phyloP scores from a whole-genome alignment of 2,888 invertebrate species.

The Pyralis farinalis region DNA sequence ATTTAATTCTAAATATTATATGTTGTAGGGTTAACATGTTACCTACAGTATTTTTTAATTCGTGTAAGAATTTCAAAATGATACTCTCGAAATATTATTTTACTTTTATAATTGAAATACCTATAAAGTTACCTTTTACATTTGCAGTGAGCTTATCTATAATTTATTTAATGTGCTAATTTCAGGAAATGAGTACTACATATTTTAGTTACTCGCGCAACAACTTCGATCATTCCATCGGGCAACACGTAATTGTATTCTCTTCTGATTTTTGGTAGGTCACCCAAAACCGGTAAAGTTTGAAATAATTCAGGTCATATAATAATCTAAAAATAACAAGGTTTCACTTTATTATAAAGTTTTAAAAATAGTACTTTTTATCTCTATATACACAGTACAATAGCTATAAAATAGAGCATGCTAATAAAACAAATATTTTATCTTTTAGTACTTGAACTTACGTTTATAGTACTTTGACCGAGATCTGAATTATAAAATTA shows the following conservation, averaged over 20 bases:
- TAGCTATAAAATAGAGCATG: too few species aligned
- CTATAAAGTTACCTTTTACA: not conserved
- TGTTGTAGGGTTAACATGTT: too few species aligned
- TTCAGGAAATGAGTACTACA: slow-evolving; percentile 6
- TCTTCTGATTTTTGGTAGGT: slow-evolving; percentile 4
- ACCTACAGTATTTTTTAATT: too few species aligned
- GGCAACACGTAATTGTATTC: slow-evolving; percentile 2
- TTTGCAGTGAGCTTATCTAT: slow-evolving; percentile 2
- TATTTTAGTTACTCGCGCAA: slow-evolving; percentile 6
- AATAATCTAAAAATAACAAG: too few species aligned
- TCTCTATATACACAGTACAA: too few species aligned
- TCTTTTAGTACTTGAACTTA: not conserved
- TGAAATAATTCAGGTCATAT: too few species aligned
- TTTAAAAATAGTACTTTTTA: too few species aligned
- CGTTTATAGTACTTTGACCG: not conserved
- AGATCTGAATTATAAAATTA: not conserved
- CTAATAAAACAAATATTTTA: not conserved
- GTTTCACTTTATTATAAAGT: too few species aligned
- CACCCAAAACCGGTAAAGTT: not conserved
- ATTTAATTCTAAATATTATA: too few species aligned
- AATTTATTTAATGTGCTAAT: slow-evolving; percentile 6
- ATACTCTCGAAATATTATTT: slow-evolving; percentile 8
- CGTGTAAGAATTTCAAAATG: not conserved
- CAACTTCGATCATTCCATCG: slow-evolving; percentile 4
- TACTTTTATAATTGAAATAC: not conserved